Conservation (phyloP, 1,140 invertebrate genomes). For the Yoshiicerus persimilis region DNA sequence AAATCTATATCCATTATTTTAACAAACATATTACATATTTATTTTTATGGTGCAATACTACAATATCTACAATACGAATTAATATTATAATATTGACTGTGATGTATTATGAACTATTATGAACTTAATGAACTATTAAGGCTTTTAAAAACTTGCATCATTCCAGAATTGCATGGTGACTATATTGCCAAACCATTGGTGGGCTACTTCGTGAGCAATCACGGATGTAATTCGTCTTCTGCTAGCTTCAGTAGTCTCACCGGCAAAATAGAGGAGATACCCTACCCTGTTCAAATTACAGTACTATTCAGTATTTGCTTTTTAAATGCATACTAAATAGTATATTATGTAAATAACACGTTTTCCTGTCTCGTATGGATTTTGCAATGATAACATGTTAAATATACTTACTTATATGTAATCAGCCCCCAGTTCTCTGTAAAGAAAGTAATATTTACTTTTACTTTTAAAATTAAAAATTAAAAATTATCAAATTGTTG, state of each 20-base stretch:
- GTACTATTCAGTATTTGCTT: not conserved
- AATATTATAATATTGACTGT: too few relatives aligned
- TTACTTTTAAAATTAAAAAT: not conserved
- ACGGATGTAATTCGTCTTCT: not conserved
- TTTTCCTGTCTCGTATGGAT: too few relatives aligned
- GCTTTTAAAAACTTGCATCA: not conserved
- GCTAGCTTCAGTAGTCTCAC: not conserved
- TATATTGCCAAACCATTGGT: conserved; percentile 28
- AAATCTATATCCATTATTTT: too few relatives aligned
- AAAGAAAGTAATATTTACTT: not conserved
- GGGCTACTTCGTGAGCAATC: conserved; percentile 21
- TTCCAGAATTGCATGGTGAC: conserved; percentile 10
- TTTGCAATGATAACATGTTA: not conserved
- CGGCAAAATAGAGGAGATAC: not conserved
- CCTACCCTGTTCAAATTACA: not conserved
- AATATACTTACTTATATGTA: conserved; percentile 34
- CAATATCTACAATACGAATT: too few relatives aligned
- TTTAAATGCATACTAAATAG: not conserved
- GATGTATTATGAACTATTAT: too few relatives aligned
- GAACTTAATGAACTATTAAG: too few relatives aligned
- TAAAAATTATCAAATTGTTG: too few relatives aligned
- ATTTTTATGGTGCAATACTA: too few relatives aligned
- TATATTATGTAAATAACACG: too few relatives aligned
- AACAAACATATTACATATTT: too few relatives aligned
- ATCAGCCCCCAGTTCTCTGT: conserved; percentile 9